Evolutionary conservation across 1,140 invertebrate species (phyloP).

Genomic region (honey bee (Apis mellifera)): Amel_HAv3.1 CM009938.2:3393001-3393500

Average conservation of each 20-base stretch:
- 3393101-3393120: neutral
- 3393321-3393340: slow-evolving; percentile 60
- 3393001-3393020: no score
- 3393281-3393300: slow-evolving; percentile 58
- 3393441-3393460: slow-evolving; percentile 13
- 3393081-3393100: no score
- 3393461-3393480: slow-evolving; percentile 52
- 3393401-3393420: neutral
- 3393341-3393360: slow-evolving; percentile 33
- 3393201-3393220: slow-evolving; percentile 34
- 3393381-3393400: slow-evolving; percentile 30
- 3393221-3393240: slow-evolving; percentile 50
- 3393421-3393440: slow-evolving; percentile 6
- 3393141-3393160: neutral
- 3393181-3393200: slow-evolving; percentile 52
- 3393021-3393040: no score
- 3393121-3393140: neutral
- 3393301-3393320: slow-evolving; percentile 59
- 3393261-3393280: slow-evolving; percentile 67
- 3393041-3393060: neutral
- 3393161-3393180: slow-evolving; percentile 25
- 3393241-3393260: slow-evolving; percentile 48
- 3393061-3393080: neutral
- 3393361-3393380: neutral
- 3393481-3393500: slow-evolving; percentile 41